A percentile compares a stretch with the other conserved stretches of the same genome.
phyloP scores from a whole-genome alignment of 2,888 invertebrate genomes.

The Cephonodes hylas region DNA sequence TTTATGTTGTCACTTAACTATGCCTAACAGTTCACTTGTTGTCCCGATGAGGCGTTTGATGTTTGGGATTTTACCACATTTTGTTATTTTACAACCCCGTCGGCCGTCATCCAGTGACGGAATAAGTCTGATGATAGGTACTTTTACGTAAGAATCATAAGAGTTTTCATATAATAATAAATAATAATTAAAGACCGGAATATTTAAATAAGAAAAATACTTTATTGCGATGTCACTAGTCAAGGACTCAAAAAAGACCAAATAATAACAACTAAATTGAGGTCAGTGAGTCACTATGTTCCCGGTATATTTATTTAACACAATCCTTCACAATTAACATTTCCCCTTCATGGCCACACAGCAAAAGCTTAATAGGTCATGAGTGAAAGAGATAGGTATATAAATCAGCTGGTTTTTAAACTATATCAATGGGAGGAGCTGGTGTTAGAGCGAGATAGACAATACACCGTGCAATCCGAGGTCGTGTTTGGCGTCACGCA shows the following conservation, averaged over 20 bases:
- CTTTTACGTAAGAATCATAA: not conserved
- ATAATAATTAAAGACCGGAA: too few relatives aligned
- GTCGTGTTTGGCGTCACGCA: slow-evolving; percentile 48
- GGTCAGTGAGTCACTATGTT: not conserved
- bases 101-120: not conserved
- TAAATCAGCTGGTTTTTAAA: slow-evolving; percentile 20
- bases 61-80: not conserved
- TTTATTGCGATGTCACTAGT: not conserved
- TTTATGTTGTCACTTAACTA: too few relatives aligned
- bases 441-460: slow-evolving; percentile 31
- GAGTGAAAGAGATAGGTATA: slow-evolving; percentile 29
- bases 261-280: not conserved
- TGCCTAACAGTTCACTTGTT: not conserved
- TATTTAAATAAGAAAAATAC: not conserved
- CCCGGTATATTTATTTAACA: not conserved
- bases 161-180: too few relatives aligned
- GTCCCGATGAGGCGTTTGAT: not conserved
- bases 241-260: not conserved
- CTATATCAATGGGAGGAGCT: slow-evolving; percentile 12
- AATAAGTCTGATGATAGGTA: not conserved
- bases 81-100: not conserved
- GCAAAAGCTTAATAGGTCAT: slow-evolving; percentile 27
- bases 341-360: slow-evolving; percentile 2
- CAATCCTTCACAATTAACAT: slow-evolving; percentile 7
- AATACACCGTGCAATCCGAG: slow-evolving; percentile 38